phyloP scores from a whole-genome alignment of 2,888 invertebrate genomes.

The Microplitis manilae region DNA sequence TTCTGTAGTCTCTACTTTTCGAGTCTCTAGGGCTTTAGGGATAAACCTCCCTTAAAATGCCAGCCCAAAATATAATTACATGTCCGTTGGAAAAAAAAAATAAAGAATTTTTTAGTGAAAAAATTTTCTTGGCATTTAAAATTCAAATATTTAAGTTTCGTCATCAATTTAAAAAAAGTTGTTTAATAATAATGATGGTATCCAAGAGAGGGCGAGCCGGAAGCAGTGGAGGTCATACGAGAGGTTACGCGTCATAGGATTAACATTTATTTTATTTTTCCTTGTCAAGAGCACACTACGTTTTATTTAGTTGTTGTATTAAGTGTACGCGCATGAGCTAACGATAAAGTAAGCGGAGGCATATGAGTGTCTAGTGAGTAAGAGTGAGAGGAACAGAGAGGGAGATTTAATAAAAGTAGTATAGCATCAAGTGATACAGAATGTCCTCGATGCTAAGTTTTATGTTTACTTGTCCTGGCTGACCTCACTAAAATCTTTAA shows the following conservation, averaged over 20 bases:
- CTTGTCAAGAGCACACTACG: conserved; percentile 18
- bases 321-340: conserved; percentile 17
- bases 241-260: conserved; percentile 59
- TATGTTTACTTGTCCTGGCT: conserved; percentile 62
- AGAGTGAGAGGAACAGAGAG: conserved; percentile 43
- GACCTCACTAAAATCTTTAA: conserved; percentile 63
- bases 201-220: conserved; percentile 55
- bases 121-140: too few species aligned
- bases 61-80: not conserved
- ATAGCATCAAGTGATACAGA: conserved; percentile 37
- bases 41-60: not conserved
- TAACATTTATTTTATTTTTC: conserved; percentile 47
- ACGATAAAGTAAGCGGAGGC: conserved; percentile 52
- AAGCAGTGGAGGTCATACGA: conserved; percentile 61
- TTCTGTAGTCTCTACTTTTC: not conserved
- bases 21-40: not conserved
- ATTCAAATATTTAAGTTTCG: too few species aligned
- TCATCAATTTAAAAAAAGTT: not conserved
- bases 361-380: conserved; percentile 26
- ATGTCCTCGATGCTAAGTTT: conserved; percentile 65
- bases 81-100: not conserved
- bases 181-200: not conserved
- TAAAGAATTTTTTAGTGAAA: too few species aligned
- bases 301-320: conserved; percentile 24
- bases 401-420: not conserved